Base-by-base conservation (phyloP, 2,113 vertebrate species). In the Prolemur simus region DNA sequence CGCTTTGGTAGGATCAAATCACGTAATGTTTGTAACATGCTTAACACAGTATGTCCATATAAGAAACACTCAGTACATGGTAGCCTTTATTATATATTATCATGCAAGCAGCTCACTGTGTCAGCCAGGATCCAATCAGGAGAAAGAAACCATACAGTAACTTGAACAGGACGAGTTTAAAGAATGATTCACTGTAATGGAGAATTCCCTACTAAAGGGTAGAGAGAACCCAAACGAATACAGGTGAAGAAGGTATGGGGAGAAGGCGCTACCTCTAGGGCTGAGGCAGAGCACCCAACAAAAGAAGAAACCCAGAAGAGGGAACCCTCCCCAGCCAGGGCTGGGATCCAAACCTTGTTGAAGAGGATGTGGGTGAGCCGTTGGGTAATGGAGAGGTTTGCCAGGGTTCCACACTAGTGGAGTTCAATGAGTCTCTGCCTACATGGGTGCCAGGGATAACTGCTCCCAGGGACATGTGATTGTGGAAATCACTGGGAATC, bases 291-390 rank as follows among this genome's bases (percentile, higher is more conserved):
- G 29, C 29, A 49, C 21, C 87, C 20, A 2, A 34, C 6, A 66
- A 45, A 37, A 49, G 42, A 37, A 27, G 58, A 77, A 68, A 69
- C 11, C 49, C 21, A 25, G 47, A 60, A 73, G 64, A 42, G 20
- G 39, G 42, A 47, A 6, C 52, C 8, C 3, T 56, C 34, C n/a
- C 45, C 7, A 8, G 29, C 68, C 60, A 74, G 52, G 68, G 29
- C 17, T 8, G 49, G 25, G 34, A 39, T 39, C 23, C 56, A 74
- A 25, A 64, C 25, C 47, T 39, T 23, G 29, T 1, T 23, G 54
- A 52, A 71, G 71, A 54, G 3, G 6, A 11, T 5, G 32, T 23
- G 8, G 49, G 18, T 1, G 1, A 0, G 15, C 9, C 56, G 1
- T 7, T 11, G 10, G 27, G 18, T 15, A 29, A 37, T 2, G n/a